Percentiles rank a stretch among this genome's conserved stretches.
Evolutionary conservation across 2,113 vertebrate species (phyloP).

Genomic region (Bos indicus): DNA sequence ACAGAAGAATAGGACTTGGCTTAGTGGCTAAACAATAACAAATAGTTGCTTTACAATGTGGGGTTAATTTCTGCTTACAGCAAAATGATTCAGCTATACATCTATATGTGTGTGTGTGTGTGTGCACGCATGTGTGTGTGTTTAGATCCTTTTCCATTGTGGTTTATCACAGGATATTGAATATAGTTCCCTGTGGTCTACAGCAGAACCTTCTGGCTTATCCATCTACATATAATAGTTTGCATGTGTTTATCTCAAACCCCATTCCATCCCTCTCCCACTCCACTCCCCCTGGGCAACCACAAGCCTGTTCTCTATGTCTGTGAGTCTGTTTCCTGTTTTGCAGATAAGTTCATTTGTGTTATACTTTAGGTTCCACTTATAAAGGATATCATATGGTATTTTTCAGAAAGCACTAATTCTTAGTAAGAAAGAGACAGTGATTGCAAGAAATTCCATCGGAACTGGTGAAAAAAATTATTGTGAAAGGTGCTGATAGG

Average conservation of each 20-base stretch:
- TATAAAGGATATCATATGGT: not conserved
- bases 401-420: not conserved
- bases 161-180: not conserved
- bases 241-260: not conserved
- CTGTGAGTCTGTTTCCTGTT: not conserved
- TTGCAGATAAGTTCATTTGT: not conserved
- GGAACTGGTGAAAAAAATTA: not conserved
- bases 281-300: not conserved
- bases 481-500: not conserved
- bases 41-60: not conserved
- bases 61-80: not conserved
- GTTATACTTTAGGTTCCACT: not conserved
- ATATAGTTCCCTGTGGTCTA: not conserved
- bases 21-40: not conserved
- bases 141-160: not conserved
- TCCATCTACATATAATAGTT: not conserved
- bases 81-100: not conserved
- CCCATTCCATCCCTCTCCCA: not conserved
- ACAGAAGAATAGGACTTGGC: not conserved
- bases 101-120: not conserved
- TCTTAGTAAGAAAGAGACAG: not conserved
- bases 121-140: not conserved
- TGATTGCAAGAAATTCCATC: not conserved
- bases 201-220: not conserved
- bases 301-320: not conserved